phyloP scores from a whole-genome alignment of 2,797 vertebrate species.

The Clamator glandarius region DNA sequence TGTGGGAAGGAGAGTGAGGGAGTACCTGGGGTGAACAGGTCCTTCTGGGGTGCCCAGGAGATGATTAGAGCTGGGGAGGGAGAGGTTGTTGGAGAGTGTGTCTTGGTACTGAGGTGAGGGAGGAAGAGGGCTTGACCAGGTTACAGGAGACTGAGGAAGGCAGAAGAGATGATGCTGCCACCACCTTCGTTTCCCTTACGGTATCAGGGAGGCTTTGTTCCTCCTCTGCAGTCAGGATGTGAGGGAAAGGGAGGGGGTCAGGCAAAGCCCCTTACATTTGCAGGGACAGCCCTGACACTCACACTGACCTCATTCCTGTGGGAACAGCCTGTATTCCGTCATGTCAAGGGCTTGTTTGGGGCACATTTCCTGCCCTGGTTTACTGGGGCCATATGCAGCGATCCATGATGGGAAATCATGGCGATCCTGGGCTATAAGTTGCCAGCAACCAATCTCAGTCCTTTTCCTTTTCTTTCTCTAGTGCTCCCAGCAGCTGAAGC shows the following conservation, averaged over 20 bases:
- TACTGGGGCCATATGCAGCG: rapidly evolving
- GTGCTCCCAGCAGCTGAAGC: constrained; percentile 7
- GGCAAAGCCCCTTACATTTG: too few relatives aligned
- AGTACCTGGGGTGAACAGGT: rapidly evolving
- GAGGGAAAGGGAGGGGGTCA: rapidly evolving
- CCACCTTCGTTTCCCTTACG: rapidly evolving
- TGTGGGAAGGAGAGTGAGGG: background rate
- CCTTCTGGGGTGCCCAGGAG: too few relatives aligned
- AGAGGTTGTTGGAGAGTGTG: background rate
- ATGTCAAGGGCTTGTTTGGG: rapidly evolving
- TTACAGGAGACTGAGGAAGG: background rate
- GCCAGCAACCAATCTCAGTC: background rate
- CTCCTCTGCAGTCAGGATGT: rapidly evolving
- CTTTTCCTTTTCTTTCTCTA: background rate
- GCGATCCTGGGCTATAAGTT: background rate
- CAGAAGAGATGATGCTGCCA: background rate
- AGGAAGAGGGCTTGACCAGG: background rate
- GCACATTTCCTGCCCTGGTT: background rate
- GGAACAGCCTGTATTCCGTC: rapidly evolving
- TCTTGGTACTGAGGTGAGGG: background rate
- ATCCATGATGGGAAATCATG: background rate
- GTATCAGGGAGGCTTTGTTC: background rate
- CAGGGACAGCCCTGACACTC: too few relatives aligned
- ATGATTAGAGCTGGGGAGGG: background rate
- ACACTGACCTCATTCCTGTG: too few relatives aligned